Conservation (phyloP, 30 jellyfish, hydroid and myxozoan genomes). For the Mastigias papua region DNA sequence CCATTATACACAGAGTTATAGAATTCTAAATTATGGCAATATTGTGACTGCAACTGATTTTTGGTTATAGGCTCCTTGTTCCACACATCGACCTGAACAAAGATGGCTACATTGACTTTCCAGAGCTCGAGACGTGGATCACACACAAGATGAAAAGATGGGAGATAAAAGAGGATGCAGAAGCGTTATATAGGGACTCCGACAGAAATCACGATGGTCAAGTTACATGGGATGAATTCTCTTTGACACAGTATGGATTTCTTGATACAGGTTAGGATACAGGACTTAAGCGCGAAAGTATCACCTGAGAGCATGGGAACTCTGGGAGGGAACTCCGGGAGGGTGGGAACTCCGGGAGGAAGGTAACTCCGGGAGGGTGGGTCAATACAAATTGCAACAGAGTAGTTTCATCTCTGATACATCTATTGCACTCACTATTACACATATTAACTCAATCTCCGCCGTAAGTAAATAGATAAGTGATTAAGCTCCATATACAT, state of each 20-base stretch:
- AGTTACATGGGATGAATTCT: conserved; percentile 92
- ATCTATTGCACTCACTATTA: too few relatives aligned
- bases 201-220: conserved; percentile 73
- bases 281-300: neutral
- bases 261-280: conserved; percentile 64
- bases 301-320: too few relatives aligned
- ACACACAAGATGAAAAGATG: conserved; percentile 78
- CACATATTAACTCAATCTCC: too few relatives aligned
- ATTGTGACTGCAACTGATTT: neutral
- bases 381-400: too few relatives aligned
- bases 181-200: conserved; percentile 79
- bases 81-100: conserved; percentile 94
- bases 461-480: too few relatives aligned
- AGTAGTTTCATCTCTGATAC: too few relatives aligned
- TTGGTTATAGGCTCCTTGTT: conserved; percentile 77
- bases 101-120: conserved; percentile 79
- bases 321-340: too few relatives aligned
- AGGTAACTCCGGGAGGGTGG: too few relatives aligned
- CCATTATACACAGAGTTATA: too few relatives aligned
- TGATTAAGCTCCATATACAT: too few relatives aligned
- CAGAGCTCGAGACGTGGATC: conserved; percentile 91
- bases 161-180: conserved; percentile 83
- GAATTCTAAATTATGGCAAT: neutral
- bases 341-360: too few relatives aligned
- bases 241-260: conserved; percentile 71